Conservation (phyloP, 1,140 invertebrate species). For the Panagrolaimus sp. region DNA sequence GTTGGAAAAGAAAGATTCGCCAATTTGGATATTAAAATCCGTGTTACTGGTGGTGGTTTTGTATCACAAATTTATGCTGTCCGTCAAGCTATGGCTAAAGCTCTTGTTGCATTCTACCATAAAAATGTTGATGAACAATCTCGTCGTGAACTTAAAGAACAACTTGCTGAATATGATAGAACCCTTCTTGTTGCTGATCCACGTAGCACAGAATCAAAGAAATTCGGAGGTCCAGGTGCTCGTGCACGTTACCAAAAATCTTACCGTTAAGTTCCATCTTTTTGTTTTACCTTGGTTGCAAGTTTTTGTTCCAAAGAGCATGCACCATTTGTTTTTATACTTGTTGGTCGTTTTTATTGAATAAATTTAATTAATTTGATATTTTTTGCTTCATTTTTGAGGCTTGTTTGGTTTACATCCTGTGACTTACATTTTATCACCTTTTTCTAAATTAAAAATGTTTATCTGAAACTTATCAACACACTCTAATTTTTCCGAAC, state of each 20-base stretch:
- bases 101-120: constrained; percentile 95
- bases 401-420: too few relatives aligned
- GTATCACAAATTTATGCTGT: constrained; percentile 93
- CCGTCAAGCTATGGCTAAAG: constrained; percentile 94
- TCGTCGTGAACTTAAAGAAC: constrained; percentile 98
- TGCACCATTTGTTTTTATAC: constrained; percentile 12
- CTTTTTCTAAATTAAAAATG: too few relatives aligned
- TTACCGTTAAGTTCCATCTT: constrained; percentile 64
- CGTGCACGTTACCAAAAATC: constrained; percentile 96
- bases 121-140: constrained; percentile 99
- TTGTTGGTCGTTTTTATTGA: constrained; percentile 12
- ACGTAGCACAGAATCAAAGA: constrained; percentile 95
- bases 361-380: too few relatives aligned
- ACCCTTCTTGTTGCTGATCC: constrained; percentile 95
- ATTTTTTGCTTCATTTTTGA: too few relatives aligned
- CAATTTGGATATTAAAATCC: constrained; percentile 89
- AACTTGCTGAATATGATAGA: constrained; percentile 91
- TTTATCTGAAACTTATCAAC: too few relatives aligned
- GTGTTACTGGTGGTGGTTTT: constrained; percentile 96
- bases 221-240: constrained; percentile 97
- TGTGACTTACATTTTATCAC: too few relatives aligned
- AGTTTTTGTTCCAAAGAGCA: constrained; percentile 12
- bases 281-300: neutral
- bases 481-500: too few relatives aligned
- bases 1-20: constrained; percentile 91